Evolutionary conservation across 2,113 vertebrate species (phyloP).

Genomic region (Xenopus borealis): DNA sequence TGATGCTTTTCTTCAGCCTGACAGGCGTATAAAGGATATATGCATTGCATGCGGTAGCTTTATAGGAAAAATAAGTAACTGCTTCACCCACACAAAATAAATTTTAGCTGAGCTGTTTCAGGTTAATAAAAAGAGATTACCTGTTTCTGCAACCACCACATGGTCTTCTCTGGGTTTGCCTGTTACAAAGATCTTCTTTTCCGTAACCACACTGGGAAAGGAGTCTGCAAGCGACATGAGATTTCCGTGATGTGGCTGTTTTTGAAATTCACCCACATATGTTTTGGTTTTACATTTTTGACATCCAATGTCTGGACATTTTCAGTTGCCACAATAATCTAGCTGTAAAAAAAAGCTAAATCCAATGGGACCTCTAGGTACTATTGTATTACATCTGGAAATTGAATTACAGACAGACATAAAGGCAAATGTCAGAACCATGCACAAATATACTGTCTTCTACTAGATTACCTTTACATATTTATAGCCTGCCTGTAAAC

Average conservation of each 20-base stretch:
- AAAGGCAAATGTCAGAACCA: conserved; percentile 26
- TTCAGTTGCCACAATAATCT: conserved; percentile 12
- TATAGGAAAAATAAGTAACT: conserved; percentile 35
- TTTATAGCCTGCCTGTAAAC: conserved; percentile 39
- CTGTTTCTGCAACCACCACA: conserved; percentile 71
- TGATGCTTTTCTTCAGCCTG: conserved; percentile 7
- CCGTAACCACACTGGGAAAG: conserved; percentile 60
- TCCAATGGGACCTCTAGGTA: conserved; percentile 16
- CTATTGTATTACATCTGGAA: conserved; percentile 45
- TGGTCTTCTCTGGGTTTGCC: conserved; percentile 66
- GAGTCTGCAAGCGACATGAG: conserved; percentile 59
- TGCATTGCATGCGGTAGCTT: conserved; percentile 27
- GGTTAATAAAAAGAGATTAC: conserved; percentile 53
- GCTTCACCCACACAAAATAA: conserved; percentile 21
- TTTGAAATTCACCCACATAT: conserved; percentile 3
- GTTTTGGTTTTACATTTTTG: neutral
- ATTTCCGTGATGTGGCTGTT: neutral
- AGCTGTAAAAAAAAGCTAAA: conserved; percentile 2
- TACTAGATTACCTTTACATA: conserved; percentile 27
- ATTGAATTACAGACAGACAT: conserved; percentile 42
- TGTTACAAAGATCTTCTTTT: conserved; percentile 64
- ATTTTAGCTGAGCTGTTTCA: conserved; percentile 44
- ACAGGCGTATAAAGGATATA: conserved; percentile 30
- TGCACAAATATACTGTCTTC: conserved; percentile 29
- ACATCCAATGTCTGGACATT: neutral